phyloP scores from a whole-genome alignment of 2,888 invertebrate species.

The Opisthograptis luteolata region DNA sequence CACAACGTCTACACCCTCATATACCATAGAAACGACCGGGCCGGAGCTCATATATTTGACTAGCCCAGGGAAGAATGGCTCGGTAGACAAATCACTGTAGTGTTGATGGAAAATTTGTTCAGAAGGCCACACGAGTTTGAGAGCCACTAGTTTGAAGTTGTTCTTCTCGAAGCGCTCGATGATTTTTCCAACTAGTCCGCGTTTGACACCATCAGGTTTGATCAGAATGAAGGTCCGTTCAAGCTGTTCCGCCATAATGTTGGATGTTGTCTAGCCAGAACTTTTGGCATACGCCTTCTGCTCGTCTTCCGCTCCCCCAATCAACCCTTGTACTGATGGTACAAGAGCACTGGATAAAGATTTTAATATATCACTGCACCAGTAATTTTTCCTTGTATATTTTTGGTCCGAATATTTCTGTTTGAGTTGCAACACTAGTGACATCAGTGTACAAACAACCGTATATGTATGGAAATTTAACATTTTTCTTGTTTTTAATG shows the following conservation, averaged over 20 bases:
- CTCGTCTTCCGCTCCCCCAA: no score
- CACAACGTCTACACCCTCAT: conserved; percentile 98
- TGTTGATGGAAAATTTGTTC: conserved; percentile 95
- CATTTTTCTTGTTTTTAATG: no score
- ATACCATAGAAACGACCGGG: conserved; percentile 97
- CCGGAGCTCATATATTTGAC: conserved; percentile 98
- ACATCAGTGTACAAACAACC: no score
- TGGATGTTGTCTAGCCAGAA: conserved; percentile 35
- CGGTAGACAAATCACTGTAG: conserved; percentile 95
- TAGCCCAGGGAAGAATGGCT: conserved; percentile 97
- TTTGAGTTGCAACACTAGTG: no score
- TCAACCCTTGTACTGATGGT: no score
- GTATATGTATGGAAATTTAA: no score
- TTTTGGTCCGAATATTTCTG: no score
- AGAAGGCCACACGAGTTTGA: conserved; percentile 96
- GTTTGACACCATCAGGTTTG: conserved; percentile 99
- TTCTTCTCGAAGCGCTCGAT: conserved; percentile 98
- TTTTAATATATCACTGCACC: no score
- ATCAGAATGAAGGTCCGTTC: conserved; percentile 99
- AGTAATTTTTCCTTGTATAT: no score
- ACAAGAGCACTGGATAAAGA: no score
- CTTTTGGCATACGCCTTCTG: no score
- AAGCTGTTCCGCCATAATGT: conserved; percentile 88
- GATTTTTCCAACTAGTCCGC: conserved; percentile 97
- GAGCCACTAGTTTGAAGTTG: conserved; percentile 97